Conservation (phyloP, 64 coral and sea anemone genomes). For the Acropora yongei region DNA sequence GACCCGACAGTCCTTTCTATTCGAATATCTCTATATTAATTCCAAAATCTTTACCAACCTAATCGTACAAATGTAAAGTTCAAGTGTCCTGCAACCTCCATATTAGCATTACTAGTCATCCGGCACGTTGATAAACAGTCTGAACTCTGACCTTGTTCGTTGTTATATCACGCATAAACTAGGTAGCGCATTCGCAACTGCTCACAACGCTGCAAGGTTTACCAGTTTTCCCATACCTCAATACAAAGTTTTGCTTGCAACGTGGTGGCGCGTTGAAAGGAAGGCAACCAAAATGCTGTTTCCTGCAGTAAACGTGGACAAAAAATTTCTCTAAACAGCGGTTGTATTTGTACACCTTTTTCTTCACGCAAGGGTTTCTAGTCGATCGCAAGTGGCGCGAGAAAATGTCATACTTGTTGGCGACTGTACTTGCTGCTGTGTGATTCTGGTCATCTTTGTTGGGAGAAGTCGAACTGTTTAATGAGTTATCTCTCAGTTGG, state of each 20-base stretch:
- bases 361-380: neutral
- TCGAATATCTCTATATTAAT: too few species aligned
- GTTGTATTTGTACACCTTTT: neutral
- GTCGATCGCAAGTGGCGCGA: neutral
- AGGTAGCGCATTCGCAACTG: constrained; percentile 14
- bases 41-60: too few species aligned
- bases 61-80: too few species aligned
- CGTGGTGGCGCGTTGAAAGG: neutral
- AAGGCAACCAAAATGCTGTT: neutral
- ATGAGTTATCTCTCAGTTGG: neutral
- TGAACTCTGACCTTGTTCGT: neutral
- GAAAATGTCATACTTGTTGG: neutral
- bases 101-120: neutral
- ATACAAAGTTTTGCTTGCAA: neutral
- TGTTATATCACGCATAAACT: neutral
- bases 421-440: neutral
- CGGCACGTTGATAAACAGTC: neutral
- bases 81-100: neutral
- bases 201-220: neutral
- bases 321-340: neutral
- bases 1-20: too few species aligned
- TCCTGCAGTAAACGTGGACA: neutral
- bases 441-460: too few species aligned
- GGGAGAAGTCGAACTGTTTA: neutral
- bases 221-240: neutral